A percentile compares a stretch with the other conserved stretches of the same genome.
These are phyloP conservation scores for Cantharis flavilabris DNA, from an alignment of 2,888 invertebrate species.

Conservation along the genomic window DNA sequence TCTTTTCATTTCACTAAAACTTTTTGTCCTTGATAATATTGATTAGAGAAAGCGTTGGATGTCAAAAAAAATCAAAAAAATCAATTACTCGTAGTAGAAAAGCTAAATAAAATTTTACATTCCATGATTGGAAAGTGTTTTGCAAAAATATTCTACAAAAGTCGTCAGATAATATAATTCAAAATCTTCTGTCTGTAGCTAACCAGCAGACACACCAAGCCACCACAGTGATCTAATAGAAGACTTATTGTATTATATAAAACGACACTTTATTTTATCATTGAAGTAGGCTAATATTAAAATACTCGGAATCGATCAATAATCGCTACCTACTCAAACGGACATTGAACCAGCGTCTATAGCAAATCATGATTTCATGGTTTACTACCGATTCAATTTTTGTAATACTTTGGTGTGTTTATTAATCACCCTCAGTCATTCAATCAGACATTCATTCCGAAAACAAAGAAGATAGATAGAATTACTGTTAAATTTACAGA, in stretches of 20 bases:
- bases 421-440: background rate
- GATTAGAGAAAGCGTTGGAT: background rate
- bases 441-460: background rate
- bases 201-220: background rate
- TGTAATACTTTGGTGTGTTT: background rate
- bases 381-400: background rate
- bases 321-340: background rate
- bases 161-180: background rate
- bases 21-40: background rate
- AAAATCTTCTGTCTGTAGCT: background rate
- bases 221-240: background rate
- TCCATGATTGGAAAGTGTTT: no score
- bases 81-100: background rate
- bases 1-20: background rate
- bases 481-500: background rate
- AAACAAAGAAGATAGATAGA: background rate
- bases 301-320: background rate
- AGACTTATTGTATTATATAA: background rate
- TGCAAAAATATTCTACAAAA: no score
- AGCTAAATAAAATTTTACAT: background rate
- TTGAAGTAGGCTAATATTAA: background rate
- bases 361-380: background rate
- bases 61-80: no score
- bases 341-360: background rate
- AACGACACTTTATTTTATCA: background rate